phyloP scores from a whole-genome alignment of 2,113 vertebrate genomes.

The Seriola quinqueradiata region DNA sequence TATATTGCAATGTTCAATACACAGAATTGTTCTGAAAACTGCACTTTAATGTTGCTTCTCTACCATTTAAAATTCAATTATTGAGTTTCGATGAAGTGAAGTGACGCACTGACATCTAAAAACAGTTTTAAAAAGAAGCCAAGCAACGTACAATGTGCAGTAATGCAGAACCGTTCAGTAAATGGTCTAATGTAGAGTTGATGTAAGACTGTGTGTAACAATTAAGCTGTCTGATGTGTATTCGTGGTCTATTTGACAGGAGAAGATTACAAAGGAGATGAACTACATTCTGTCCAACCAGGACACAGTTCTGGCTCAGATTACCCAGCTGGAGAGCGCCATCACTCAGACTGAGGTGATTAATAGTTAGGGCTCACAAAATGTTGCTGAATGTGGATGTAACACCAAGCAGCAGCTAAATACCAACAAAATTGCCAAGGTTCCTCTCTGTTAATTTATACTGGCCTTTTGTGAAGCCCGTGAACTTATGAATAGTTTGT shows the following conservation, averaged over 20 bases:
- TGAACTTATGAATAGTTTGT: no score
- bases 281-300: constrained; percentile 95
- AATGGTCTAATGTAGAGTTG: not conserved
- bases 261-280: constrained; percentile 95
- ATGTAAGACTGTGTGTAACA: constrained; percentile 1
- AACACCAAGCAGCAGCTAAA: constrained; percentile 16
- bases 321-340: constrained; percentile 92
- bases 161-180: not conserved
- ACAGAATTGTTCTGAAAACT: not conserved
- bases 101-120: no score
- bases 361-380: constrained; percentile 14
- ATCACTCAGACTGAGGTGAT: constrained; percentile 94
- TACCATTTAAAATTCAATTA: not conserved
- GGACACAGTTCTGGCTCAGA: constrained; percentile 93
- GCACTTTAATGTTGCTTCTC: not conserved
- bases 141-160: not conserved
- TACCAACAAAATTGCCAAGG: not conserved
- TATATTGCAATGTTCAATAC: not conserved
- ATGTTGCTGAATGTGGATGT: constrained; percentile 8
- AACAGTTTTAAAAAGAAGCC: no score
- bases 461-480: no score
- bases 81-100: no score
- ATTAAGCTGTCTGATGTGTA: not conserved
- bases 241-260: constrained; percentile 82
- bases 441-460: no score